Base-by-base conservation (phyloP, 2,113 vertebrate genomes). In the Oncorhynchus keta region DNA sequence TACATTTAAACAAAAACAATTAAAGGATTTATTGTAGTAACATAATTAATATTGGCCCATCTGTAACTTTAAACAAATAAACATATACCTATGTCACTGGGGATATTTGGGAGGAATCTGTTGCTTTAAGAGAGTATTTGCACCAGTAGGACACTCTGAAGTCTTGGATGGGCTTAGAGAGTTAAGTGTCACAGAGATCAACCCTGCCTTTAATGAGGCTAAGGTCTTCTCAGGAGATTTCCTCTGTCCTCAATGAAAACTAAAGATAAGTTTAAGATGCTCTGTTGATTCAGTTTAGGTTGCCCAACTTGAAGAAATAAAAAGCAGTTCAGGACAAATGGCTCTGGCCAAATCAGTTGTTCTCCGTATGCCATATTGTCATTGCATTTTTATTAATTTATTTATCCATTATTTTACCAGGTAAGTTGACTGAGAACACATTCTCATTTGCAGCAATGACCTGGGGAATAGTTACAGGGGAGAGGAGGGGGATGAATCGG, bases 151-250 rank as follows among this genome's bases (percentile, higher is more conserved):
- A 24, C 61, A n/a, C 64, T 30, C 14, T 30, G 20, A 73, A 61
- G 61, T 73, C 72, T 77, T 62, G 24, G 28, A 72, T 67, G 39
- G 39, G 65, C 75, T 74, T 64, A 81, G 28, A 9, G 14, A 59
- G 84, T 76, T 86, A 80, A 85, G 72, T 6, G 83, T 84, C 87
- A 85, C 79, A 77, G 75, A 86, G 86, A 85, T 89, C 81, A 82
- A 69, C 71, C 26, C 30, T 1, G 51, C 77, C 79, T 78, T 73
- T 59, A 85, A 88, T 83, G 85, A 90, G 68, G 55, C 80, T 88
- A 83, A 89, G 69, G 70, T 76, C 59, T 22, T 61, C 59, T 22
- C 16, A 24, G 80, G 83, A 86, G 88, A 89, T 88, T 88, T 87
- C 77, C 86, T 76, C 5, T 86, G 84, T 83, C 86, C 85, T 51